These are phyloP conservation scores for Helicoverpa armigera DNA, from an alignment of 1,140 invertebrate genomes.

Conservation along the genomic window DNA sequence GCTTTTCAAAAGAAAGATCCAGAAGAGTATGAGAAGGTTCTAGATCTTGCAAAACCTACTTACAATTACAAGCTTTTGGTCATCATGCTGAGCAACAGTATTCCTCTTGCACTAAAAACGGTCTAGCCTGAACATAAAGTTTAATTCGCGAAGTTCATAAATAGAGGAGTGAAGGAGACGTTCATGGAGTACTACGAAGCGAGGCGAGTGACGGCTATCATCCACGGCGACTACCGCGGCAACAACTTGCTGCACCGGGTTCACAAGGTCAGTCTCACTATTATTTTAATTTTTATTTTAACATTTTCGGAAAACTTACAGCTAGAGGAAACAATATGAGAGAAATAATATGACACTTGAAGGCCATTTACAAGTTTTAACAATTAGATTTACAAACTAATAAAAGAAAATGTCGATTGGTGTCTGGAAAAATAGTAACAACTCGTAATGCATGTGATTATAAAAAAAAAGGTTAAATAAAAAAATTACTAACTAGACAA, in stretches of 20 bases:
- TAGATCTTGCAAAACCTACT: slow-evolving; percentile 38
- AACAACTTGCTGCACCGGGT: slow-evolving; percentile 67
- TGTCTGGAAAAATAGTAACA: no score
- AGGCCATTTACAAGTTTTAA: no score
- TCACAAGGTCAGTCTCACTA: slow-evolving; percentile 54
- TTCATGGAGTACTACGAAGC: not conserved
- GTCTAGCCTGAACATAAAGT: not conserved
- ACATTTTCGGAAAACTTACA: not conserved
- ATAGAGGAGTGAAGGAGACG: slow-evolving; percentile 1
- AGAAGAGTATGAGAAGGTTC: slow-evolving; percentile 47
- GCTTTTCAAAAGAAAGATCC: slow-evolving; percentile 51
- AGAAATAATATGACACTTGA: no score
- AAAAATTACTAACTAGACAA: no score
- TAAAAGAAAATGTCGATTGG: no score
- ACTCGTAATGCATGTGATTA: no score
- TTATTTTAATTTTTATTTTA: no score
- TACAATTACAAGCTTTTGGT: slow-evolving; percentile 52
- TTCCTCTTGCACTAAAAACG: not conserved
- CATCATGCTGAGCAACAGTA: not conserved
- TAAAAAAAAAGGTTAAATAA: no score
- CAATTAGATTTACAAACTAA: no score
- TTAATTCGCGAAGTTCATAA: not conserved
- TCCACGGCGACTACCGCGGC: slow-evolving; percentile 68
- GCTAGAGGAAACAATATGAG: no score
- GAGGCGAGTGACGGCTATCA: slow-evolving; percentile 51